Evolutionary conservation across 2,113 vertebrate genomes (phyloP).

Genomic region (Seriola rivoliana): DNA sequence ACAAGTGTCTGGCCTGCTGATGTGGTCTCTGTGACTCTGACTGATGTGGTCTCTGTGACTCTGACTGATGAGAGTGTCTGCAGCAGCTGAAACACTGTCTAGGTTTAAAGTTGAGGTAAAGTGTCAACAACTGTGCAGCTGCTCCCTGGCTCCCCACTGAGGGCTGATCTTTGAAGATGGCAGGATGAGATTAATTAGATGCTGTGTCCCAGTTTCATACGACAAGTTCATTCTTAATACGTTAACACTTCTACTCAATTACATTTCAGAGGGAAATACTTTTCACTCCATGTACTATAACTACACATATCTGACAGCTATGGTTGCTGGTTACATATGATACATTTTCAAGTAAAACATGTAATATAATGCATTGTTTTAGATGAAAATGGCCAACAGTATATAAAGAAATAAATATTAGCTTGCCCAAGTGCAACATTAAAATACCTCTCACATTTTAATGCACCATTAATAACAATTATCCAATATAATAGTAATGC

Average conservation of each 20-base stretch:
- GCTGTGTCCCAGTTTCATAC: slow-evolving; percentile 32
- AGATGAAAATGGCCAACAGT: no score
- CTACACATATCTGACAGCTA: neutral
- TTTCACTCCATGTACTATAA: neutral
- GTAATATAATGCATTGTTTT: neutral
- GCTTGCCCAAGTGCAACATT: neutral
- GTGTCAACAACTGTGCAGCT: slow-evolving; percentile 52
- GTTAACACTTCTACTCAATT: no score
- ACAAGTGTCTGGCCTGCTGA: neutral
- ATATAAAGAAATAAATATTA: neutral
- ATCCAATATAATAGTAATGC: neutral
- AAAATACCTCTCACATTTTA: neutral
- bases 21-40: neutral
- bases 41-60: slow-evolving; percentile 2
- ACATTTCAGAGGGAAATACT: no score
- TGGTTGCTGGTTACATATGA: neutral
- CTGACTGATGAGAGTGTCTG: neutral
- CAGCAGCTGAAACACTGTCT: slow-evolving; percentile 42
- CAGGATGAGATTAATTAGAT: slow-evolving; percentile 44
- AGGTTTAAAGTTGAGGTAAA: slow-evolving; percentile 23
- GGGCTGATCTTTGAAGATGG: slow-evolving; percentile 9
- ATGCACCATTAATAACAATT: neutral
- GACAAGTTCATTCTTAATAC: neutral
- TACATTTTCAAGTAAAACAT: neutral
- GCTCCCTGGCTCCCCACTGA: slow-evolving; percentile 15